Evolutionary conservation across 1,140 invertebrate species (phyloP).

Genomic region (Batillaria attramentaria): DNA sequence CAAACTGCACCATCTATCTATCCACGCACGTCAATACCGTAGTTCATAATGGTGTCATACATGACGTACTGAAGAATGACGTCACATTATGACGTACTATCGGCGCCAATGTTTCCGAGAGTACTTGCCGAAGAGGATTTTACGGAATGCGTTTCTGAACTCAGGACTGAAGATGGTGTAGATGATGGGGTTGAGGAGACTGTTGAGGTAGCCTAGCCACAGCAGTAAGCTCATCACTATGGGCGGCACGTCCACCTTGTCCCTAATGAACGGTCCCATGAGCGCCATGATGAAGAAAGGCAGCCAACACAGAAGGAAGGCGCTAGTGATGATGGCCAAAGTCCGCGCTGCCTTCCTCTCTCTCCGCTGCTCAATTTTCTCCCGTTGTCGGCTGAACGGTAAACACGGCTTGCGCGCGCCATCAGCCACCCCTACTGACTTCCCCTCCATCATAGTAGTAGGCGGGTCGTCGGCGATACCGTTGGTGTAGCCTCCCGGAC

Average conservation of each 20-base stretch:
- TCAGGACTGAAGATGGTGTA: slow-evolving; percentile 72
- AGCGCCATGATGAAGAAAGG: slow-evolving; percentile 71
- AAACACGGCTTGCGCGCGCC: slow-evolving; percentile 42
- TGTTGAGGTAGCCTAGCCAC: slow-evolving; percentile 72
- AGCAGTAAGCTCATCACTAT: slow-evolving; percentile 67
- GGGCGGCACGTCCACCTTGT: slow-evolving; percentile 61
- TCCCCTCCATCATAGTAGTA: slow-evolving; percentile 1
- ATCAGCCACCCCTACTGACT: slow-evolving; percentile 33
- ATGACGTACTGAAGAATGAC: not conserved
- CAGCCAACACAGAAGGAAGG: slow-evolving; percentile 71
- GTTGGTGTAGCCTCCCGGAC: slow-evolving; percentile 21
- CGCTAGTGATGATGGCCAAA: slow-evolving; percentile 72
- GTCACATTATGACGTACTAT: not conserved
- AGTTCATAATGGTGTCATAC: not conserved
- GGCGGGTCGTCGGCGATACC: slow-evolving; percentile 17
- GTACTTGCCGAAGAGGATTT: slow-evolving; percentile 68
- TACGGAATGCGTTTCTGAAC: slow-evolving; percentile 70
- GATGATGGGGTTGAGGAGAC: slow-evolving; percentile 70
- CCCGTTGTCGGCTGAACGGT: slow-evolving; percentile 42
- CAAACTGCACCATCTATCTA: not conserved
- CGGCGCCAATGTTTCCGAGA: slow-evolving; percentile 41
- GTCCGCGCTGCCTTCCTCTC: slow-evolving; percentile 74
- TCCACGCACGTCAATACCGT: not conserved
- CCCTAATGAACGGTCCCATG: slow-evolving; percentile 59
- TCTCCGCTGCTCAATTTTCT: slow-evolving; percentile 72